A percentile compares a stretch with the other conserved stretches of the same genome.
Conservation (phyloP, 2,113 vertebrate species). For the Felis chaus region DNA sequence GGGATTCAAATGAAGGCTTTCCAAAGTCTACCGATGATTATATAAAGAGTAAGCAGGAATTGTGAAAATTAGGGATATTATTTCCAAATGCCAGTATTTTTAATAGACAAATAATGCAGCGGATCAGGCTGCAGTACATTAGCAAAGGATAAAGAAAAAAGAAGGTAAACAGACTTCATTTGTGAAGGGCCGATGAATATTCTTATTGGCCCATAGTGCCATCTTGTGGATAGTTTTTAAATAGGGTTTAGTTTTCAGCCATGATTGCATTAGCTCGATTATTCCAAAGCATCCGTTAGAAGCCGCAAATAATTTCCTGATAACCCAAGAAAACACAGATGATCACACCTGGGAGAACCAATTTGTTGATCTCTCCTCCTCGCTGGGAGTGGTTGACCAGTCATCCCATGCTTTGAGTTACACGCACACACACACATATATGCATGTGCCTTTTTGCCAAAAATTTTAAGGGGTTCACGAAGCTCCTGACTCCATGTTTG, state of each 20-base stretch:
- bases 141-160: slow-evolving; percentile 79
- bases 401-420: background rate
- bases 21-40: slow-evolving; percentile 75
- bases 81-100: slow-evolving; percentile 80
- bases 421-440: background rate
- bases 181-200: background rate
- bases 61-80: slow-evolving; percentile 80
- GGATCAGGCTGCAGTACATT: slow-evolving; percentile 78
- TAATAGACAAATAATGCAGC: slow-evolving; percentile 79
- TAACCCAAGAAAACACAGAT: background rate
- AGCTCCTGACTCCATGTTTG: background rate
- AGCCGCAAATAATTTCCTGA: background rate
- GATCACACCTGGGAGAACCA: background rate
- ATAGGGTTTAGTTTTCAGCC: rapidly evolving
- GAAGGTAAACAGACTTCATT: slow-evolving; percentile 57
- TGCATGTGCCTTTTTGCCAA: background rate
- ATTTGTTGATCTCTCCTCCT: rapidly evolving
- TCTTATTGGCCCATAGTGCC: slow-evolving; percentile 75
- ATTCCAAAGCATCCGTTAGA: background rate
- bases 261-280: rapidly evolving
- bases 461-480: background rate
- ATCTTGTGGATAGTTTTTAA: slow-evolving; percentile 72
- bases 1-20: slow-evolving; percentile 82
- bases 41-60: slow-evolving; percentile 79
- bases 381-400: background rate